Percentiles rank a stretch among this genome's conserved stretches.
phyloP scores from a whole-genome alignment of 2,888 invertebrate species.

The Pimpla rufipes region DNA sequence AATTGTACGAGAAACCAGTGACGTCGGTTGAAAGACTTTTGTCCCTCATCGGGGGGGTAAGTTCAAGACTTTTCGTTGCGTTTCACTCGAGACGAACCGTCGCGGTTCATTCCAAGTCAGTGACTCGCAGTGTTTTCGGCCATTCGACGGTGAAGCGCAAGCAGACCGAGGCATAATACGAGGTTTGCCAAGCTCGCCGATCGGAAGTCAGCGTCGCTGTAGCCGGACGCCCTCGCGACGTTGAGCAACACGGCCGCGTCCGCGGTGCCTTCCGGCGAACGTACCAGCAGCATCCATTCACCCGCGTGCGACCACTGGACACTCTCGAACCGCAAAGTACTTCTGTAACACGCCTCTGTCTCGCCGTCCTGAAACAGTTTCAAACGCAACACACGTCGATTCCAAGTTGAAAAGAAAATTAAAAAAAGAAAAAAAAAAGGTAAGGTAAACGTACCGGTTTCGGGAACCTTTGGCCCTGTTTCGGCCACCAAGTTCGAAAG shows the following conservation, averaged over 20 bases:
- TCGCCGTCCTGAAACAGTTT: slow-evolving; percentile 86
- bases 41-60: neutral
- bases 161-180: slow-evolving; percentile 75
- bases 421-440: too few species aligned
- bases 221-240: slow-evolving; percentile 86
- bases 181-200: slow-evolving; percentile 75
- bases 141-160: slow-evolving; percentile 68
- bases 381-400: too few species aligned
- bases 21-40: neutral
- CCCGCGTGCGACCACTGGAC: slow-evolving; percentile 88
- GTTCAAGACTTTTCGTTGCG: slow-evolving; percentile 2
- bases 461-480: too few species aligned
- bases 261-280: slow-evolving; percentile 88
- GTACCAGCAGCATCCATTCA: slow-evolving; percentile 88
- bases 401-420: too few species aligned
- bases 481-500: too few species aligned
- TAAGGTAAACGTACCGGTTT: too few species aligned
- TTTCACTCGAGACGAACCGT: slow-evolving; percentile 20
- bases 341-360: slow-evolving; percentile 87
- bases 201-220: slow-evolving; percentile 76
- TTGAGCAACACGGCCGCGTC: slow-evolving; percentile 89
- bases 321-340: slow-evolving; percentile 87
- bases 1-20: slow-evolving; percentile 9
- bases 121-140: slow-evolving; percentile 44
- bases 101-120: slow-evolving; percentile 13